These are phyloP conservation scores for Bombus turneri DNA, from an alignment of 1,140 invertebrate genomes.

Conservation along the genomic window DNA sequence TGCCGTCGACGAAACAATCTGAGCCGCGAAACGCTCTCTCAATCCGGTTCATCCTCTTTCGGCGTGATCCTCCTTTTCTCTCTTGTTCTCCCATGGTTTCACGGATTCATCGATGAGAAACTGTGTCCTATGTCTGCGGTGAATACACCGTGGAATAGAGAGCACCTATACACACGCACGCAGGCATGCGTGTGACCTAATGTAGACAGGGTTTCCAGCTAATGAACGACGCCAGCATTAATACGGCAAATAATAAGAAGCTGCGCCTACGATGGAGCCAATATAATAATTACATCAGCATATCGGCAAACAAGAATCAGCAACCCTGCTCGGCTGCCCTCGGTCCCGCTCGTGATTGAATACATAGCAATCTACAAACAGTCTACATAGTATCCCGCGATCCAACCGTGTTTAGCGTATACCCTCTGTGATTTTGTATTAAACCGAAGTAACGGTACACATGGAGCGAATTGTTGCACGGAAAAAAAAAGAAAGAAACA, in stretches of 20 bases:
- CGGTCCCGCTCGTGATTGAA: constrained; percentile 50
- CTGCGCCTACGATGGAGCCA: constrained; percentile 64
- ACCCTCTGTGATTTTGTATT: background rate
- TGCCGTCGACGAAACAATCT: constrained; percentile 43
- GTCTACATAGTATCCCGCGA: constrained; percentile 28
- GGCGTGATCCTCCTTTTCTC: background rate
- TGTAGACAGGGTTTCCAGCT: constrained; percentile 40
- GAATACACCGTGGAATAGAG: background rate
- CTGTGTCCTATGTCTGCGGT: constrained; percentile 3
- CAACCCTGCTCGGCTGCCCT: constrained; percentile 61
- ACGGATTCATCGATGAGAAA: background rate
- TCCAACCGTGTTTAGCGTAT: background rate
- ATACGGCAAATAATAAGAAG: constrained; percentile 72
- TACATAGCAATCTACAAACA: constrained; percentile 67
- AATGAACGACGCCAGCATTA: constrained; percentile 66
- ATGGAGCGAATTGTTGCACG: background rate
- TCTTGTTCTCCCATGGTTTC: background rate
- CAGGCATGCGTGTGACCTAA: background rate
- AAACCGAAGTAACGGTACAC: background rate
- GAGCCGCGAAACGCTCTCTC: constrained; percentile 49
- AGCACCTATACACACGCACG: too few species aligned
- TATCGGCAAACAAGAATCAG: constrained; percentile 82
- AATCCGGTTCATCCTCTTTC: constrained; percentile 24
- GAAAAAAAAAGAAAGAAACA: background rate
- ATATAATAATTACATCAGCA: constrained; percentile 84